phyloP scores from a whole-genome alignment of 2,888 invertebrate species.

The Leptinotarsa haldemani region DNA sequence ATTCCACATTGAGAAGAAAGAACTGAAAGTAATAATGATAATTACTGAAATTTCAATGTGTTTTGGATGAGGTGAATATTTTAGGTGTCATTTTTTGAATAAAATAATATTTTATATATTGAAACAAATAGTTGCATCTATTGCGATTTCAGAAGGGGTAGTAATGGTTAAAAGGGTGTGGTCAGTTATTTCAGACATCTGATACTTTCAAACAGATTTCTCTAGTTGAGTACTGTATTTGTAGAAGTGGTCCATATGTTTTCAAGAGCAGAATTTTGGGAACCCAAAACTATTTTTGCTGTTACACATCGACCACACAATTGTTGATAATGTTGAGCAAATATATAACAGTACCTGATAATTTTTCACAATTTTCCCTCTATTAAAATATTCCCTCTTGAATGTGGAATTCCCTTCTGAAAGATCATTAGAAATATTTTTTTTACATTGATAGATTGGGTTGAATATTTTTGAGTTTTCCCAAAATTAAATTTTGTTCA shows the following conservation, averaged over 20 bases:
- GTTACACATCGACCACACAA: too few relatives aligned
- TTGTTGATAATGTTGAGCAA: too few relatives aligned
- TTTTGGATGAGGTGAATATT: not conserved
- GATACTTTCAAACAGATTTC: not conserved
- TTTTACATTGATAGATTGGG: too few relatives aligned
- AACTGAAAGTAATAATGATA: not conserved
- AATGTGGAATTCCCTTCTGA: too few relatives aligned
- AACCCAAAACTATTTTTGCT: too few relatives aligned
- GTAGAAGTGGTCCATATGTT: not conserved
- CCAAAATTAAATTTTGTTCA: too few relatives aligned
- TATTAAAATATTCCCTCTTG: too few relatives aligned
- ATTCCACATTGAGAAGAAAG: slow-evolving; percentile 27
- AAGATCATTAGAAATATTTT: too few relatives aligned
- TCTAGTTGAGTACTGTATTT: not conserved
- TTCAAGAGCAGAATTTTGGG: not conserved
- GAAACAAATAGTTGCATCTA: not conserved
- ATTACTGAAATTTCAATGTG: not conserved
- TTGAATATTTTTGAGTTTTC: too few relatives aligned
- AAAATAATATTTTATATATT: not conserved
- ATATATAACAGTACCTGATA: too few relatives aligned
- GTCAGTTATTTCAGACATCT: not conserved
- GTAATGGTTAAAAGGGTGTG: slow-evolving; percentile 10
- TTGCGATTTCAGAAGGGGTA: not conserved
- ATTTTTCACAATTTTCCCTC: too few relatives aligned
- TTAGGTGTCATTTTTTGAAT: not conserved